Evolutionary conservation across 2,113 vertebrate species (phyloP).

Genomic region (Caranx melampygus): DNA sequence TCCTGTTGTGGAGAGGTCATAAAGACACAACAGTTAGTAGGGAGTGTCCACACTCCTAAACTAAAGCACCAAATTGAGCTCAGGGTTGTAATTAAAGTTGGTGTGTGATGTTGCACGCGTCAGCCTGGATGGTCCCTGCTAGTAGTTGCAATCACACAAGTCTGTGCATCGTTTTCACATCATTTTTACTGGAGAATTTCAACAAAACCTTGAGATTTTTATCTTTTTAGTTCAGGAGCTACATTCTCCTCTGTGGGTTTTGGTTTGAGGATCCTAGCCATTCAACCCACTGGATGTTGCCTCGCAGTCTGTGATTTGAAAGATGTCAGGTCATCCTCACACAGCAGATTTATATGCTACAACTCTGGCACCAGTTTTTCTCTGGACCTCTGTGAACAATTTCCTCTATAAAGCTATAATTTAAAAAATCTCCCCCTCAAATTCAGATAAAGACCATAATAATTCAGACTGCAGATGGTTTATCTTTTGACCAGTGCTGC

Average conservation of each 20-base stretch:
- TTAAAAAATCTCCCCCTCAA: neutral
- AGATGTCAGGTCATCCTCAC: neutral
- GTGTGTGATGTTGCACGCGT: slow-evolving; percentile 44
- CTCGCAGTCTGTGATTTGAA: neutral
- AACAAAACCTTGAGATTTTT: neutral
- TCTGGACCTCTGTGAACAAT: neutral
- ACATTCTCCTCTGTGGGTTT: neutral
- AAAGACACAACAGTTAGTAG: slow-evolving; percentile 46
- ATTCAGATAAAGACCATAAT: neutral
- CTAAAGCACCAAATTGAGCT: slow-evolving; percentile 53
- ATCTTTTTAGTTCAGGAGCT: neutral
- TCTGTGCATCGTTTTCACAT: neutral
- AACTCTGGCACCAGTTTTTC: neutral
- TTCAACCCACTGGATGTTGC: neutral
- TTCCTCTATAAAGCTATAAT: neutral
- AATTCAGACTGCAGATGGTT: neutral
- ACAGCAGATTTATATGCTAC: neutral
- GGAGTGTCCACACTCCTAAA: slow-evolving; percentile 65
- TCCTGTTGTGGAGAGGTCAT: slow-evolving; percentile 25
- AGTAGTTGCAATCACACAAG: slow-evolving; percentile 31
- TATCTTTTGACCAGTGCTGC: neutral
- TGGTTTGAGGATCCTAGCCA: neutral
- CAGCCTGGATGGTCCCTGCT: slow-evolving; percentile 26
- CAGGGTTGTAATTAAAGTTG: slow-evolving; percentile 66
- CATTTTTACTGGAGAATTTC: neutral